These are phyloP conservation scores for Poicephalus meyeri DNA, from an alignment of 2,113 vertebrate species.

Conservation along the genomic window DNA sequence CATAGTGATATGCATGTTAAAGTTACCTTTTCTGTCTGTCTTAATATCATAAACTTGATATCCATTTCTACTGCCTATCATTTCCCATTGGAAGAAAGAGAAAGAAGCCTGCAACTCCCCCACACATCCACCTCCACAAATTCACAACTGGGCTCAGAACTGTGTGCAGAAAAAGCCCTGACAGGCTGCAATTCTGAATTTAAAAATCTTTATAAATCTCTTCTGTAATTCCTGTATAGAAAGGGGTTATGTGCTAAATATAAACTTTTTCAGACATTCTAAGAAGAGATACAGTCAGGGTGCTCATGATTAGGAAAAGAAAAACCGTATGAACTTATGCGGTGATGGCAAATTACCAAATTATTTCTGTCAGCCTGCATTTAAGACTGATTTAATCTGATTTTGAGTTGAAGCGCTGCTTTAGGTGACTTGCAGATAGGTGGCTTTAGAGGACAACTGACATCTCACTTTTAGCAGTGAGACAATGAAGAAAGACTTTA, in stretches of 20 bases:
- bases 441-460: background rate
- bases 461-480: background rate
- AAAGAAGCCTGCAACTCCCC: constrained; percentile 15
- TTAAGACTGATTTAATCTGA: background rate
- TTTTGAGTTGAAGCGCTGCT: background rate
- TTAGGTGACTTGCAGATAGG: background rate
- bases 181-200: constrained; percentile 12
- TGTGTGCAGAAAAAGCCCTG: background rate
- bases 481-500: background rate
- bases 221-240: background rate
- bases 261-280: background rate
- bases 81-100: background rate
- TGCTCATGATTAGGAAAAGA: background rate
- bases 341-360: background rate
- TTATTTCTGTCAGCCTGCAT: background rate
- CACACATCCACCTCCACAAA: background rate
- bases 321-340: background rate
- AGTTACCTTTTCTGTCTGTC: background rate
- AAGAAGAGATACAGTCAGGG: background rate
- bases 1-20: rapidly evolving
- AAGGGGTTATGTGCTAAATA: background rate
- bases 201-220: background rate
- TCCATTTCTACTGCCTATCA: background rate
- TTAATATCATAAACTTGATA: background rate
- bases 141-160: constrained; percentile 18